Conservation (phyloP, 2,888 invertebrate species). For the Drosophila prolongata region DNA sequence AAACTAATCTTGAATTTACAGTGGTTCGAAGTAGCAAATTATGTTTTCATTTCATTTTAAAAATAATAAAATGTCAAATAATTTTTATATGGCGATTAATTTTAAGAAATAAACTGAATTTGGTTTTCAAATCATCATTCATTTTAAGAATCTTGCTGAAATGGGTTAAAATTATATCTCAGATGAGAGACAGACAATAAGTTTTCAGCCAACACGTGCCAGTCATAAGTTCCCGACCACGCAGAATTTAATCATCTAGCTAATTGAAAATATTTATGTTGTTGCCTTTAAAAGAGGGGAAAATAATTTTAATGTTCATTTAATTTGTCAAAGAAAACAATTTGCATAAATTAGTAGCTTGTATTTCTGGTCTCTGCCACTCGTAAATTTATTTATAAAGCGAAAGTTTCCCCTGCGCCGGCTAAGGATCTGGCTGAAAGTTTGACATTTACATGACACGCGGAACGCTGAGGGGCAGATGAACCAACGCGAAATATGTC, state of each 20-base stretch:
- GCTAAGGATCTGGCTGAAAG: constrained; percentile 28
- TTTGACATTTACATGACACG: constrained; percentile 56
- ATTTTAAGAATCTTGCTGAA: background rate
- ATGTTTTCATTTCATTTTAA: too few relatives aligned
- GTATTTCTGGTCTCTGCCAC: constrained; percentile 20
- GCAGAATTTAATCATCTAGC: constrained; percentile 10
- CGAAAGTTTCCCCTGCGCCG: constrained; percentile 34
- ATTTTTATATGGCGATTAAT: too few relatives aligned
- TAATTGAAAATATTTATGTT: constrained; percentile 36
- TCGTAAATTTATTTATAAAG: constrained; percentile 49
- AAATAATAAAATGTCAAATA: background rate
- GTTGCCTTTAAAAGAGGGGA: background rate
- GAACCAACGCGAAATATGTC: constrained; percentile 42
- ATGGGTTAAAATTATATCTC: constrained; percentile 6
- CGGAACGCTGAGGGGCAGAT: constrained; percentile 22
- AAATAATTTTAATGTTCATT: constrained; percentile 47
- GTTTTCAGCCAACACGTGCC: constrained; percentile 16
- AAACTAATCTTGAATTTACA: too few relatives aligned
- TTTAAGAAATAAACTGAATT: too few relatives aligned
- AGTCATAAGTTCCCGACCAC: constrained; percentile 4
- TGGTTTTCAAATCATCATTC: too few relatives aligned
- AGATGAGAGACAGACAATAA: background rate
- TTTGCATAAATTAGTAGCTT: constrained; percentile 51
- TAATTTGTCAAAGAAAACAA: constrained; percentile 56
- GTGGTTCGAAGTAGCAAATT: too few relatives aligned